Percentiles rank a stretch among this genome's conserved stretches.
Conservation (phyloP, 1,140 invertebrate species). For the Nixonia krombeini region DNA sequence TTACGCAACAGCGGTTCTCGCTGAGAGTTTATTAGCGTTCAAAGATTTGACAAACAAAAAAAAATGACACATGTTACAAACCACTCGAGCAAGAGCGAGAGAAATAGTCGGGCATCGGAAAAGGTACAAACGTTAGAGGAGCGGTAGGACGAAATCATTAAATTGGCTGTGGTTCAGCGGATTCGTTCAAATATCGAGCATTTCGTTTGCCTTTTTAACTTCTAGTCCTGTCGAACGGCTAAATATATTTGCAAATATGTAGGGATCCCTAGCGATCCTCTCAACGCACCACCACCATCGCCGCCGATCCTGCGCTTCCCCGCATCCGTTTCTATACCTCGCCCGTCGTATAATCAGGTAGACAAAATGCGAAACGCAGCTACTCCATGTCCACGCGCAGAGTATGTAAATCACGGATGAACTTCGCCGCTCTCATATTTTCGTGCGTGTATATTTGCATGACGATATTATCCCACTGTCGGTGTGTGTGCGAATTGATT, state of each 20-base stretch:
- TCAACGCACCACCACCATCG: slow-evolving; percentile 23
- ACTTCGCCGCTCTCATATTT: slow-evolving; percentile 37
- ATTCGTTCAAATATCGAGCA: slow-evolving; percentile 51
- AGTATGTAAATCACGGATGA: slow-evolving; percentile 63
- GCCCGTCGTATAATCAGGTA: slow-evolving; percentile 63
- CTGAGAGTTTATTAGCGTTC: no score
- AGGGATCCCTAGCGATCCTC: slow-evolving; percentile 56
- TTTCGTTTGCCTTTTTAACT: slow-evolving; percentile 66
- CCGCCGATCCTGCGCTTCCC: no score
- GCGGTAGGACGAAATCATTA: slow-evolving; percentile 56
- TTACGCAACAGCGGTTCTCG: no score
- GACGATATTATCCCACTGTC: slow-evolving; percentile 6
- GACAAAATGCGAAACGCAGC: slow-evolving; percentile 41
- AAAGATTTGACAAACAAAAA: no score
- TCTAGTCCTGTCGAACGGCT: slow-evolving; percentile 51
- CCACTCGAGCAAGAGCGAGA: no score
- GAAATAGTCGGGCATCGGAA: background rate
- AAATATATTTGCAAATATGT: slow-evolving; percentile 71
- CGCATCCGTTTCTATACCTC: slow-evolving; percentile 15
- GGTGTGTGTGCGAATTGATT: no score
- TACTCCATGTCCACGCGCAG: slow-evolving; percentile 45
- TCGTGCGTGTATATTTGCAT: slow-evolving; percentile 22
- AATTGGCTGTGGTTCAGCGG: slow-evolving; percentile 63
- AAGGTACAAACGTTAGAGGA: background rate
- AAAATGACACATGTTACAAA: no score